Evolutionary conservation across 1,140 invertebrate species (phyloP).

Genomic region (Lasioglossum baleicum): DNA sequence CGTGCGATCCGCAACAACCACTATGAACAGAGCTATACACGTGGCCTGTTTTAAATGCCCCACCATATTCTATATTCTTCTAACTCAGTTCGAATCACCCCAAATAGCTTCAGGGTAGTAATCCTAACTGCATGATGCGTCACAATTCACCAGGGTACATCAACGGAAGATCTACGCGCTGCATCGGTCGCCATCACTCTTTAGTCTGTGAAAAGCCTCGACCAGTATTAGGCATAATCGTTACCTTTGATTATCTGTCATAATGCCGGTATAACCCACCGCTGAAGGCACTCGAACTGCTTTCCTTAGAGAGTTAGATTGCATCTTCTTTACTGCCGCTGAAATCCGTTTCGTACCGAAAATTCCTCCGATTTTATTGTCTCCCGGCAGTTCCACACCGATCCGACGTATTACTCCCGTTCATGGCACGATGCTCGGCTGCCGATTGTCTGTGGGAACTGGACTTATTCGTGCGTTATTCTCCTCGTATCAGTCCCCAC

Average conservation of each 20-base stretch:
- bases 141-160: not conserved
- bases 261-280: constrained; percentile 9
- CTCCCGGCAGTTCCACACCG: too few relatives aligned
- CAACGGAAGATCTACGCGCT: not conserved
- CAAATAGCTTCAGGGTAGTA: not conserved
- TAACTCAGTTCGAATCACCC: too few relatives aligned
- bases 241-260: constrained; percentile 4
- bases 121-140: not conserved
- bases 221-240: too few relatives aligned
- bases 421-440: not conserved
- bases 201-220: not conserved
- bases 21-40: too few relatives aligned
- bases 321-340: not conserved
- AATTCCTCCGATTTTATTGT: not conserved
- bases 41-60: too few relatives aligned
- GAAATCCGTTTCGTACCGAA: not conserved
- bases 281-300: not conserved
- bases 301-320: not conserved
- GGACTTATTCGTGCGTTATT: not conserved
- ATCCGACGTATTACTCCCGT: not conserved
- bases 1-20: too few relatives aligned
- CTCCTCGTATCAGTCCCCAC: not conserved
- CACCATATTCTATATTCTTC: too few relatives aligned
- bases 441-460: not conserved
- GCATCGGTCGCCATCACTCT: not conserved